Evolutionary conservation across 2,888 invertebrate genomes (phyloP).

Genomic region (Leucophenga maculata): DNA sequence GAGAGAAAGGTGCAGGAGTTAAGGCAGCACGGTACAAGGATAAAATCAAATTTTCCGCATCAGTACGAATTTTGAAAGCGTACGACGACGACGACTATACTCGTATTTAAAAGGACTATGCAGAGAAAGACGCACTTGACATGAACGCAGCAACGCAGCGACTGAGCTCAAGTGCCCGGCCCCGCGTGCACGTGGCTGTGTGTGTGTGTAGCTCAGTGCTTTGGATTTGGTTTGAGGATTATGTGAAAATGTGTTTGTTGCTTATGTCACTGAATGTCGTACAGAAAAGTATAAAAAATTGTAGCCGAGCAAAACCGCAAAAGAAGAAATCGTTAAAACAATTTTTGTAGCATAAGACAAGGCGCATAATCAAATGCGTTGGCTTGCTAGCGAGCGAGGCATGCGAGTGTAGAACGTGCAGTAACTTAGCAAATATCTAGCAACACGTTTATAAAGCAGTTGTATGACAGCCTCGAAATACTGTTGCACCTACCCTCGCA

Average conservation of each 20-base stretch:
- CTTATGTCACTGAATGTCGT: constrained; percentile 52
- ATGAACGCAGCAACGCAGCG: constrained; percentile 36
- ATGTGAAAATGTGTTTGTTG: constrained; percentile 28
- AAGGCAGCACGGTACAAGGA: constrained; percentile 45
- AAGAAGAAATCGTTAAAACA: constrained; percentile 39
- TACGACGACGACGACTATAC: neutral
- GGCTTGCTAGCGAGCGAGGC: too few relatives aligned
- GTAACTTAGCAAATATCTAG: too few relatives aligned
- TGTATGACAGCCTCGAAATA: too few relatives aligned
- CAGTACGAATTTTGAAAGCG: constrained; percentile 45
- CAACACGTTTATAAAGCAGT: too few relatives aligned
- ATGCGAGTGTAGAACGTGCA: too few relatives aligned
- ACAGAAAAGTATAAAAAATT: constrained; percentile 9
- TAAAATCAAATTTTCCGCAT: constrained; percentile 64
- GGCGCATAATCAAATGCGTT: constrained; percentile 56
- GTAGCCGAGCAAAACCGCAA: neutral
- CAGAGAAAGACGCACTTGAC: constrained; percentile 60
- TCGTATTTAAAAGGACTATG: neutral
- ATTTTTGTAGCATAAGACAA: constrained; percentile 54
- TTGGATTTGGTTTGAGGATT: constrained; percentile 21
- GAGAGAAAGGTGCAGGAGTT: constrained; percentile 35
- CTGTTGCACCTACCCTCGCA: too few relatives aligned
- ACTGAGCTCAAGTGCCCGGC: neutral
- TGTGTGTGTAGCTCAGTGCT: neutral
- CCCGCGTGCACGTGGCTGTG: constrained; percentile 13